phyloP scores from a whole-genome alignment of 2,797 vertebrate genomes.

The Oophaga sylvatica region DNA sequence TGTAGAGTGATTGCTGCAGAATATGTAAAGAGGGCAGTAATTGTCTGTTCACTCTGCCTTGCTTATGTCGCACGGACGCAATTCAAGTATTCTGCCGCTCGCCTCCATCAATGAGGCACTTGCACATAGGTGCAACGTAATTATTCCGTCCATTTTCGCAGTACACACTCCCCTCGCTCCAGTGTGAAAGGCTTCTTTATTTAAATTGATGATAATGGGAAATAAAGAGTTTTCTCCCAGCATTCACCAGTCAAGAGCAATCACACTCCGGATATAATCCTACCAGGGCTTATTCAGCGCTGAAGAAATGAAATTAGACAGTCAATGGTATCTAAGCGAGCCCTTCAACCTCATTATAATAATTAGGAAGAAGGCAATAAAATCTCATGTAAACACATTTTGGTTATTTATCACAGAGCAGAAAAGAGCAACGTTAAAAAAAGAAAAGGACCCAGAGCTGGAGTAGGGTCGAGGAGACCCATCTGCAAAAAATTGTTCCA shows the following conservation, averaged over 20 bases:
- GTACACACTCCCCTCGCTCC: background rate
- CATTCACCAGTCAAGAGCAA: slow-evolving; percentile 37
- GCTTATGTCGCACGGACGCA: slow-evolving; percentile 2
- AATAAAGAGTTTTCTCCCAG: slow-evolving; percentile 32
- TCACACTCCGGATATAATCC: slow-evolving; percentile 39
- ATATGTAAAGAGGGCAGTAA: background rate
- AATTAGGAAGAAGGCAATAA: slow-evolving; percentile 37
- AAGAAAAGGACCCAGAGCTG: background rate
- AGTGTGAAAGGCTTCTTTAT: slow-evolving; percentile 35
- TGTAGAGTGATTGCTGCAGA: background rate
- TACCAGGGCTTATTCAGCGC: slow-evolving; percentile 16
- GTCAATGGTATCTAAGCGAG: slow-evolving; percentile 6
- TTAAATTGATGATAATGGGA: slow-evolving; percentile 51
- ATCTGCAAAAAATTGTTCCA: background rate
- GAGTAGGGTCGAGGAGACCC: background rate
- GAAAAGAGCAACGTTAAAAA: background rate
- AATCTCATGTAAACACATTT: slow-evolving; percentile 6
- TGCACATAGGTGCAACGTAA: background rate
- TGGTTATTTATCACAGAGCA: background rate
- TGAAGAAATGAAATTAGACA: slow-evolving; percentile 33
- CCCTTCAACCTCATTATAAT: slow-evolving; percentile 27
- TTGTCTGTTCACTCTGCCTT: background rate
- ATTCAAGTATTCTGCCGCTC: background rate
- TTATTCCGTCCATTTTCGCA: slow-evolving; percentile 14
- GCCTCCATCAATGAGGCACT: background rate